These are phyloP conservation scores for Ectropis grisescens DNA, from an alignment of 1,140 invertebrate genomes.

Conservation along the genomic window DNA sequence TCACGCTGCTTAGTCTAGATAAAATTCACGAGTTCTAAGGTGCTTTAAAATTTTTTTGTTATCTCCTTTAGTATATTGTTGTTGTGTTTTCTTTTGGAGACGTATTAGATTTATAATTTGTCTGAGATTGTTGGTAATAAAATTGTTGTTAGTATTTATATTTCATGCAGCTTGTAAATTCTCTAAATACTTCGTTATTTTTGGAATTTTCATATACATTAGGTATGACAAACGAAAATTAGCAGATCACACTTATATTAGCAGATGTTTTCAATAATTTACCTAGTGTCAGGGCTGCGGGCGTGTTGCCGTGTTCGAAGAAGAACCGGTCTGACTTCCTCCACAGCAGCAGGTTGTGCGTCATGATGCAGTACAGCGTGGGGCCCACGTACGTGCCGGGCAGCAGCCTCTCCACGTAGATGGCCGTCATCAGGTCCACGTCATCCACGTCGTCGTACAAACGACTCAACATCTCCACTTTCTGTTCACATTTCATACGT, in stretches of 20 bases:
- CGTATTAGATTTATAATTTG: not conserved
- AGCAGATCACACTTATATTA: not conserved
- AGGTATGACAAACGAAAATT: not conserved
- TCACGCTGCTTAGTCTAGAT: too few species aligned
- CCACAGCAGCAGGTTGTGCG: conserved; percentile 78
- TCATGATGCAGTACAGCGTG: conserved; percentile 84
- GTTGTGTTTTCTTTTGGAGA: not conserved
- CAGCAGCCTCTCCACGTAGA: conserved; percentile 75
- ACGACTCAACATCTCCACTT: conserved; percentile 55
- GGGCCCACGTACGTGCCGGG: conserved; percentile 78
- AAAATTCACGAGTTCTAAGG: too few species aligned
- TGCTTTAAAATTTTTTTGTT: too few species aligned
- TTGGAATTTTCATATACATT: not conserved
- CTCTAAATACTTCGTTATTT: not conserved
- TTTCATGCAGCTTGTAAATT: not conserved
- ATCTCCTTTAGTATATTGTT: too few species aligned
- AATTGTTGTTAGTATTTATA: too few species aligned
- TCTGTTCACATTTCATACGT: conserved; percentile 4
- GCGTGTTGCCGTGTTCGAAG: conserved; percentile 71
- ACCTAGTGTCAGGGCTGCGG: conserved; percentile 68
- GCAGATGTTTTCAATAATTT: not conserved
- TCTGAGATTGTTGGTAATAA: not conserved
- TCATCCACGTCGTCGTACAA: conserved; percentile 78
- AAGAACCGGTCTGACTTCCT: conserved; percentile 81
- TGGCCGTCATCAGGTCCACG: conserved; percentile 83